Evolutionary conservation across 2,113 vertebrate genomes (phyloP).

Genomic region (Albula goreensis): DNA sequence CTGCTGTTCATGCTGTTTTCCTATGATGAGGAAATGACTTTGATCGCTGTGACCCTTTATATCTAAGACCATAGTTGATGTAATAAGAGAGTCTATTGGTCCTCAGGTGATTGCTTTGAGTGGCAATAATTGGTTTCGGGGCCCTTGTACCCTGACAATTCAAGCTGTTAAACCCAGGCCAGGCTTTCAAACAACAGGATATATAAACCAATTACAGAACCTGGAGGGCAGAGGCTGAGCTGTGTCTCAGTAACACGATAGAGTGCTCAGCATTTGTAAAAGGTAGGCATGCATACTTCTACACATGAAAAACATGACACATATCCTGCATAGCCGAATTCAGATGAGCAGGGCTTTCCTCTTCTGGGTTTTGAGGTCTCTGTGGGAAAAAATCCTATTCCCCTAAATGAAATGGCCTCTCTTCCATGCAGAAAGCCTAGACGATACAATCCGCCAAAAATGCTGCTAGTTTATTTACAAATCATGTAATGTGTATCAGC

Average conservation of each 20-base stretch:
- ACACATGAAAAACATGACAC: neutral
- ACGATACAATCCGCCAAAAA: slow-evolving; percentile 7
- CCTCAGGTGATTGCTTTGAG: slow-evolving; percentile 27
- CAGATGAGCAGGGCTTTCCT: slow-evolving; percentile 2
- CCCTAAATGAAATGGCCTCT: neutral
- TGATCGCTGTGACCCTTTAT: slow-evolving; percentile 25
- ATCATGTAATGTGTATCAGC: slow-evolving; percentile 3
- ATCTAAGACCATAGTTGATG: slow-evolving; percentile 11
- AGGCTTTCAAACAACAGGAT: slow-evolving; percentile 25
- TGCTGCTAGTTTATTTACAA: slow-evolving; percentile 1
- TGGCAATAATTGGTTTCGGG: slow-evolving; percentile 32
- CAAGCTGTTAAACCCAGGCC: slow-evolving; percentile 15
- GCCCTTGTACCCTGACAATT: slow-evolving; percentile 21
- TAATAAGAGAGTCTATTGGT: slow-evolving; percentile 22
- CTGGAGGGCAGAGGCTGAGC: slow-evolving; percentile 21
- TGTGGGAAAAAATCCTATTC: neutral
- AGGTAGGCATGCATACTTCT: slow-evolving; percentile 27
- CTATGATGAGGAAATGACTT: slow-evolving; percentile 13
- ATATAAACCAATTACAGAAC: slow-evolving; percentile 34
- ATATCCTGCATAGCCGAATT: slow-evolving; percentile 15
- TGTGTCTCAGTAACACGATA: slow-evolving; percentile 28
- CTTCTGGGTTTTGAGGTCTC: slow-evolving; percentile 4
- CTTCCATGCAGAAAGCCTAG: neutral
- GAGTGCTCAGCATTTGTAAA: slow-evolving; percentile 28
- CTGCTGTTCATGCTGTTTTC: slow-evolving; percentile 3